Evolutionary conservation across 2,797 vertebrate species (phyloP).

Genomic region (Peromyscus eremicus): DNA sequence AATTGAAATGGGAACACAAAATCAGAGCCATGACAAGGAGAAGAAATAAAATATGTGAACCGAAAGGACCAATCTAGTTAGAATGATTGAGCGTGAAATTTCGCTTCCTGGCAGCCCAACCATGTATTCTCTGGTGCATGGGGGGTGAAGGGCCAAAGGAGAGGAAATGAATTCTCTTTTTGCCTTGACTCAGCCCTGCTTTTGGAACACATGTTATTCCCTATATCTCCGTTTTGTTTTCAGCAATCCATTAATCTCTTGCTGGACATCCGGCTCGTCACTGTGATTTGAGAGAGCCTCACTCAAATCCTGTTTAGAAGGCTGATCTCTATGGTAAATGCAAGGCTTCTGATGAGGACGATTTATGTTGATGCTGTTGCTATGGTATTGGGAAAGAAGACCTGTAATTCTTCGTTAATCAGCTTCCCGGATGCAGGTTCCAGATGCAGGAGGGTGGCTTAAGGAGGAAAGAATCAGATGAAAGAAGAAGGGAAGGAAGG

Average conservation of each 20-base stretch:
- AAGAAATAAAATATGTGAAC: slow-evolving; percentile 41
- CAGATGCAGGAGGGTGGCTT: neutral
- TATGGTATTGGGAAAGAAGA: neutral
- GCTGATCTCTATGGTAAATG: neutral
- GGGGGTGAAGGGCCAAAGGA: neutral
- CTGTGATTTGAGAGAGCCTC: neutral
- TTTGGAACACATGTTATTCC: neutral
- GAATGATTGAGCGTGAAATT: slow-evolving; percentile 59
- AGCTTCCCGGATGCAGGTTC: neutral
- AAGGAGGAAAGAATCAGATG: neutral
- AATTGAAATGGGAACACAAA: slow-evolving; percentile 45
- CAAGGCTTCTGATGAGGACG: neutral
- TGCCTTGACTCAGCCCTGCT: neutral
- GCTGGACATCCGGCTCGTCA: too few relatives aligned
- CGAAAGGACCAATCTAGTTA: slow-evolving; percentile 3
- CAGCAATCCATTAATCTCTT: neutral
- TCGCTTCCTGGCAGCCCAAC: slow-evolving; percentile 39
- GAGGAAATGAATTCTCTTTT: neutral
- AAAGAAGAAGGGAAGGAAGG: neutral
- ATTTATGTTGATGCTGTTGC: neutral
- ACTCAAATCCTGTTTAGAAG: neutral
- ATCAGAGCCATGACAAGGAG: slow-evolving; percentile 10
- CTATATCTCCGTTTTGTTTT: neutral
- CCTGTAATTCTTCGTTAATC: neutral
- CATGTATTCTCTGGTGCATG: fast-evolving